Percentiles rank a stretch among this genome's conserved stretches.
phyloP scores from a whole-genome alignment of 1,140 invertebrate species.

The Galendromus occidentalis region DNA sequence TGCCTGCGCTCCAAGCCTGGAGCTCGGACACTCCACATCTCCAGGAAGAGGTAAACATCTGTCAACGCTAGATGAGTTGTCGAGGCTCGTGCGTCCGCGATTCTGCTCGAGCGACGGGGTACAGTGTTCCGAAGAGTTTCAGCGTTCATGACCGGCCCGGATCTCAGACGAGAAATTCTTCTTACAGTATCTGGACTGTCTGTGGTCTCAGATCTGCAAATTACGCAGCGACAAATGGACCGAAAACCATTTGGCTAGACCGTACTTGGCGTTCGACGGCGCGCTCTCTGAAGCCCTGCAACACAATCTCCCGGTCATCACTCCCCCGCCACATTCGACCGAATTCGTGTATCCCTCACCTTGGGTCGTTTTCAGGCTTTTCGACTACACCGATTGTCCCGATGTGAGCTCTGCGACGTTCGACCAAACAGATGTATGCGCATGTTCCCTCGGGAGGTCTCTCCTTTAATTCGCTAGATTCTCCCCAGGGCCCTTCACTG shows the following conservation, averaged over 20 bases:
- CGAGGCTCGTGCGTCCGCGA: not conserved
- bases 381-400: slow-evolving; percentile 96
- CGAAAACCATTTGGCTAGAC: slow-evolving; percentile 83
- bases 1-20: slow-evolving; percentile 78
- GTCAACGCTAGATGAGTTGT: not conserved
- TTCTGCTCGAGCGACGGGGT: not conserved
- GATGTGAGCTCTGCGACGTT: slow-evolving; percentile 35
- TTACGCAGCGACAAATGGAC: slow-evolving; percentile 83
- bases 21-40: slow-evolving; percentile 71
- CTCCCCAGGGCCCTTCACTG: slow-evolving; percentile 40
- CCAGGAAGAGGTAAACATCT: slow-evolving; percentile 59
- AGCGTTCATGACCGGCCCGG: slow-evolving; percentile 15
- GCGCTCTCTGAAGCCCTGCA: slow-evolving; percentile 83
- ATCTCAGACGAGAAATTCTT: not conserved
- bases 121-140: not conserved
- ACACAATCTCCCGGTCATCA: slow-evolving; percentile 72
- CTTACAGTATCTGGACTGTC: slow-evolving; percentile 65
- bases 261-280: slow-evolving; percentile 86
- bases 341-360: slow-evolving; percentile 70
- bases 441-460: no score
- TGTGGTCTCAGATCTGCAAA: slow-evolving; percentile 88
- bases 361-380: slow-evolving; percentile 66
- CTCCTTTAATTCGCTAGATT: no score
- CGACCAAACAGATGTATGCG: no score
- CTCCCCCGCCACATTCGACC: slow-evolving; percentile 75